Base-by-base conservation (phyloP, 1,140 invertebrate genomes). In the Patella vulgata region DNA sequence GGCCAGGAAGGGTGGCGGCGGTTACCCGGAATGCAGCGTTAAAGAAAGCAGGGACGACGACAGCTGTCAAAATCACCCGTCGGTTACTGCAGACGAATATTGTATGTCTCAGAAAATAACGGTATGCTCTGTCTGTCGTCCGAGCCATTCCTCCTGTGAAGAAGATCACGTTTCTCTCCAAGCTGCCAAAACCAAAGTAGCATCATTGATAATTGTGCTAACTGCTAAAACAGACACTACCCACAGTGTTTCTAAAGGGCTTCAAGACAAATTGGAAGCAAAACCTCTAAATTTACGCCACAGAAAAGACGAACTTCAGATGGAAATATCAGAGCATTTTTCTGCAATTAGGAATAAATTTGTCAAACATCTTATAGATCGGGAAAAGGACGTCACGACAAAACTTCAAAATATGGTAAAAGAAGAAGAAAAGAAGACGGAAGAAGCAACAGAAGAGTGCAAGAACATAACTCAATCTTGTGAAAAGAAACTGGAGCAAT, bases 321-420 rank as follows among this genome's bases (percentile, higher is more conserved):
- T 54, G 4, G 39, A 27, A 17, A 33, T 62, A 1, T 27, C 48
- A 11, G 50, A 62, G 19, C 52, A 47, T 44, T 62, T 62, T 31
- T 43, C 59, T 3, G 40, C 11, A 23, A 21, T 62, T 21, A 46
- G 42, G 42, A 30, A 27, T 3, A 44, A n/a, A 19, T 19, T 51
- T 6, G 30, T 40, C 2, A 54, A 54, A 27, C 19, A 36, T 11
- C n/a, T 62, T 23, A 28, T 62, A 0, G 30, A 51, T 11, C 53
- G 47, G 33, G 59, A 62, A 42, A 40, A 42, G 21, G 59, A 62
- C 27, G 23, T 46, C 30, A 36, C 23, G 2, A 44, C 50, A 21
- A 28, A 53, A 14, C 47, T 59, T 28, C 36, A 11, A 23, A 17
- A 33, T 17, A 27, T 59, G 23, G 30, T 59, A 5, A 40, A 59